Percentiles rank a stretch among this genome's conserved stretches.
These are phyloP conservation scores for Nasalis larvatus DNA, from an alignment of 2,113 vertebrate species.

Conservation along the genomic window DNA sequence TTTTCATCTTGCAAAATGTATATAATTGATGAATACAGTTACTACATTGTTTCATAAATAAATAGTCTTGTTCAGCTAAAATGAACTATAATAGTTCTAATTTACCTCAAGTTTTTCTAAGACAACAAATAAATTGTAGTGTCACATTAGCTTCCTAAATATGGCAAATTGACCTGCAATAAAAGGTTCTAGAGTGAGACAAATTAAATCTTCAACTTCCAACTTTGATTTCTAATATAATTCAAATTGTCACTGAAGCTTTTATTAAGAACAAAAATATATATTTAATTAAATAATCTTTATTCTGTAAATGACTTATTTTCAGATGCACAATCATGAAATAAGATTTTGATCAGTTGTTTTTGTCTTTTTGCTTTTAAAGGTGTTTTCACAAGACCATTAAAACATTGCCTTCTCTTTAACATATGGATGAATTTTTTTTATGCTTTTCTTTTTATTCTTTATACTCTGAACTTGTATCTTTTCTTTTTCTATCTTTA, in stretches of 20 bases:
- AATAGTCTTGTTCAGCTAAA: conserved; percentile 45
- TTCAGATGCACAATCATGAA: conserved; percentile 21
- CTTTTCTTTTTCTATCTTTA: neutral
- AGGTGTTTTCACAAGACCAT: neutral
- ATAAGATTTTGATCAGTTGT: neutral
- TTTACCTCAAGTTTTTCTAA: conserved; percentile 65
- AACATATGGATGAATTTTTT: neutral
- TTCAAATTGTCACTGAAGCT: conserved; percentile 10
- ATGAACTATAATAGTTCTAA: neutral
- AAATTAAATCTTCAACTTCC: neutral
- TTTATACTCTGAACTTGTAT: neutral
- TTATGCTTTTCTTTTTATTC: neutral
- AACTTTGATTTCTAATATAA: neutral
- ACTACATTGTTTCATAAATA: neutral
- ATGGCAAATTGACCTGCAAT: neutral
- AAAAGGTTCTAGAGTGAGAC: neutral
- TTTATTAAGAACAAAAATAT: neutral
- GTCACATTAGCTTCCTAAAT: conserved; percentile 31
- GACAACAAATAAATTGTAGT: conserved; percentile 31
- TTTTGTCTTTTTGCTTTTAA: conserved; percentile 13
- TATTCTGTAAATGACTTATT: conserved; percentile 43
- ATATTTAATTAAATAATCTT: neutral
- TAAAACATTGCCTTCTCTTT: conserved; percentile 1
- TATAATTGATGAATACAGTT: conserved; percentile 46
- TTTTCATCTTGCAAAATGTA: conserved; percentile 48